phyloP scores from a whole-genome alignment of 30 jellyfish, hydroid and myxozoan species.

The Hydra vulgaris region DNA sequence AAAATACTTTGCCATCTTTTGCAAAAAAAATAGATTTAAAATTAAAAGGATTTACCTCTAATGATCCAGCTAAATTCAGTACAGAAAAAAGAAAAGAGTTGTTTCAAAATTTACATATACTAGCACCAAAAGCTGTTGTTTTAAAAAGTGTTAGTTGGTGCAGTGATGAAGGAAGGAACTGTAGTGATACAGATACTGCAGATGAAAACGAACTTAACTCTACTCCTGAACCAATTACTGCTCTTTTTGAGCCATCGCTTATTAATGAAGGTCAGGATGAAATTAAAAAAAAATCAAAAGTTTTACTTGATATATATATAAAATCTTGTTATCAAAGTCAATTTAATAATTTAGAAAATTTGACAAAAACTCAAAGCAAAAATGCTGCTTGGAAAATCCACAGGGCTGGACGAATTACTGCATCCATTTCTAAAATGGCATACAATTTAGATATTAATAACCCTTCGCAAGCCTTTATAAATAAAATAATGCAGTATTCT shows the following conservation, averaged over 20 bases:
- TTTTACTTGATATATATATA: neutral
- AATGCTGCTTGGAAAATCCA: conserved; percentile 1
- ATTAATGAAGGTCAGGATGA: neutral
- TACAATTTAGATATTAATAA: neutral
- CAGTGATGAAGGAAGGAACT: neutral
- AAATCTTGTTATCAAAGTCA: neutral
- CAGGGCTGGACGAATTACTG: conserved; percentile 1
- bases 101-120: too few species aligned
- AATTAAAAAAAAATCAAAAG: neutral
- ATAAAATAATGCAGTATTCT: neutral
- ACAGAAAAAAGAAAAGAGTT: too few species aligned
- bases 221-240: neutral
- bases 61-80: too few species aligned
- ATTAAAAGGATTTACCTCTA: too few species aligned
- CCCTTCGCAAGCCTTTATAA: conserved; percentile 1
- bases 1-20: too few species aligned
- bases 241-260: neutral
- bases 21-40: too few species aligned
- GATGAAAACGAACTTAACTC: neutral
- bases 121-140: neutral
- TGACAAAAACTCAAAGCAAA: conserved; percentile 1
- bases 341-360: neutral
- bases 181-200: too few species aligned
- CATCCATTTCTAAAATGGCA: neutral
- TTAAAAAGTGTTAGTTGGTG: conserved; percentile 5